These are phyloP conservation scores for Macroramphosus scolopax DNA, from an alignment of 2,797 vertebrate genomes.

Conservation along the genomic window DNA sequence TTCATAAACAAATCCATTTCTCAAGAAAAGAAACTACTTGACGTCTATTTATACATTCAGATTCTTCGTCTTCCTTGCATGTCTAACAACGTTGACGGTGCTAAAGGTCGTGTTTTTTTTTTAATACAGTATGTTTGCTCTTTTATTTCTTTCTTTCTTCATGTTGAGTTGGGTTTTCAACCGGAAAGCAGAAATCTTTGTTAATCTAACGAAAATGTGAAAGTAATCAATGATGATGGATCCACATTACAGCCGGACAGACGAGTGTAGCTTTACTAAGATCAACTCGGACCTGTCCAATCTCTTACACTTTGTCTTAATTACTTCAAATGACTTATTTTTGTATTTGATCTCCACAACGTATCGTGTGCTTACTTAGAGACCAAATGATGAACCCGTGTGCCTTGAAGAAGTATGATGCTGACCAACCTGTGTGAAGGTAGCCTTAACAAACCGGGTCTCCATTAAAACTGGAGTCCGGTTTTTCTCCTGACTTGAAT, in stretches of 20 bases:
- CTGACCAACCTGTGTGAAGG: conserved; percentile 57
- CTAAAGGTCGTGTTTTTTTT: conserved; percentile 27
- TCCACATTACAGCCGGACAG: background rate
- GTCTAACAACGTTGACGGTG: conserved; percentile 64
- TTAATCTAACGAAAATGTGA: conserved; percentile 51
- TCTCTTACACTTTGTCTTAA: conserved; percentile 56
- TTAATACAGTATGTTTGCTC: conserved; percentile 32
- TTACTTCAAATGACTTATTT: conserved; percentile 45
- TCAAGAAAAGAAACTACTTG: conserved; percentile 16
- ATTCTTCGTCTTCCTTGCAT: conserved; percentile 59
- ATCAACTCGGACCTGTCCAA: conserved; percentile 22
- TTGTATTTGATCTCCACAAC: conserved; percentile 48
- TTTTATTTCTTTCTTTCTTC: conserved; percentile 44
- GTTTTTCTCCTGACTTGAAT: conserved; percentile 41
- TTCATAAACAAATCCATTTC: conserved; percentile 58
- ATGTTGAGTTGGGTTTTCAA: conserved; percentile 41
- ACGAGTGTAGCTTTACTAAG: conserved; percentile 13
- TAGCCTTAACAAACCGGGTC: conserved; percentile 53
- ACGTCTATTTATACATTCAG: conserved; percentile 55
- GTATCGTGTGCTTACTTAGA: conserved; percentile 34
- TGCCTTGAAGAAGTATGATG: conserved; percentile 46
- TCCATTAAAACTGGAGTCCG: conserved; percentile 44
- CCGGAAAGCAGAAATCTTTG: conserved; percentile 18
- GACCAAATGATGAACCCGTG: conserved; percentile 61
- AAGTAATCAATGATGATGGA: background rate